Evolutionary conservation across 2,113 vertebrate species (phyloP).

Genomic region (Excalfactoria chinensis): DNA sequence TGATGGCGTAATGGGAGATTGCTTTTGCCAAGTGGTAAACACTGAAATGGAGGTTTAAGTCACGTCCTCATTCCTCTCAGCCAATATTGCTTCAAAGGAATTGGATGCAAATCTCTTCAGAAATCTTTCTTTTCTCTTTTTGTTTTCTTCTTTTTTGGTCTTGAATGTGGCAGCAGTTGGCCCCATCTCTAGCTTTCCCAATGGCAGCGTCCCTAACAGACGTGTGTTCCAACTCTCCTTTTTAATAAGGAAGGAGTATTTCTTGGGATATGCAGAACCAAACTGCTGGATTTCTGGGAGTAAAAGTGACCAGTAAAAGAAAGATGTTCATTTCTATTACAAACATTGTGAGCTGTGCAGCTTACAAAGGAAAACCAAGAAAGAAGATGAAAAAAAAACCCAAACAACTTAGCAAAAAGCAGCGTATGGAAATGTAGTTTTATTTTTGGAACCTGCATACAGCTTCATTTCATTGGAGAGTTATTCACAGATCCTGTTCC

Average conservation of each 20-base stretch:
- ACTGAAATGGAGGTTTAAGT: neutral
- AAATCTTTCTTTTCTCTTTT: neutral
- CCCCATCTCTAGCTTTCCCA: neutral
- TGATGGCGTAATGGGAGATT: neutral
- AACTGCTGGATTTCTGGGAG: neutral
- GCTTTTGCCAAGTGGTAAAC: neutral
- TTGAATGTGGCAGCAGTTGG: neutral
- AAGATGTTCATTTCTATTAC: neutral
- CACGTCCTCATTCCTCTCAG: neutral
- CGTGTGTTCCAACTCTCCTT: neutral
- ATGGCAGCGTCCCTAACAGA: neutral
- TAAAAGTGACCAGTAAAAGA: neutral
- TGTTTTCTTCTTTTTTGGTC: neutral
- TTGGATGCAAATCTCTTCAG: neutral
- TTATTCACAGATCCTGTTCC: slow-evolving; percentile 24
- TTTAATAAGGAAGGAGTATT: neutral
- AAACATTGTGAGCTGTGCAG: neutral
- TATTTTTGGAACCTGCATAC: slow-evolving; percentile 50
- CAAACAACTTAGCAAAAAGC: neutral
- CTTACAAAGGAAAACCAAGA: neutral
- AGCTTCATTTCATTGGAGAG: neutral
- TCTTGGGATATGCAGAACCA: neutral
- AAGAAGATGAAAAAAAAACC: neutral
- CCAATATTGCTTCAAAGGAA: neutral
- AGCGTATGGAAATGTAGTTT: slow-evolving; percentile 38